A percentile compares a stretch with the other conserved stretches of the same genome.
These are phyloP conservation scores for Okamejei kenojei DNA, from an alignment of 2,797 vertebrate genomes.

Conservation along the genomic window DNA sequence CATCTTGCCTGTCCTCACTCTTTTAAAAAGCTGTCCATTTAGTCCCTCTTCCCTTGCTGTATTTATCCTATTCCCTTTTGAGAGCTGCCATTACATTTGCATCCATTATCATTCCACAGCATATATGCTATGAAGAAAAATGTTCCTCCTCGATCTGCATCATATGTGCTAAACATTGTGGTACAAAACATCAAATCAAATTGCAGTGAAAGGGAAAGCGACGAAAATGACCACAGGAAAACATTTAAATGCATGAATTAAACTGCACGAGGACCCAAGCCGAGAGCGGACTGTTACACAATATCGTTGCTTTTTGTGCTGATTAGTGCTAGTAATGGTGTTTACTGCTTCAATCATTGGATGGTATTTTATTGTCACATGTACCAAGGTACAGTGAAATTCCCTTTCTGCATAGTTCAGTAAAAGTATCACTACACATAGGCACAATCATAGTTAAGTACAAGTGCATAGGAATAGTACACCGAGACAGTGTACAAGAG, in stretches of 20 bases:
- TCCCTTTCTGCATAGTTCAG: no score
- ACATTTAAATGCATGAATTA: not conserved
- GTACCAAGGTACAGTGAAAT: no score
- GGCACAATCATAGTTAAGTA: no score
- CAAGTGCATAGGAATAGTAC: no score
- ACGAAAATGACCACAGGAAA: not conserved
- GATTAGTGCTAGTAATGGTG: not conserved
- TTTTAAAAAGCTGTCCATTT: not conserved
- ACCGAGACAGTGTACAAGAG: no score
- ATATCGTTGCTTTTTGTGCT: not conserved
- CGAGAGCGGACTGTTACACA: not conserved
- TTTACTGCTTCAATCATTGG: no score
- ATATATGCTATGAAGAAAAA: not conserved
- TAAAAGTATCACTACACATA: no score
- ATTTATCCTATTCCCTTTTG: not conserved
- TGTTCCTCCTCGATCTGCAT: not conserved
- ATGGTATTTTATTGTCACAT: no score
- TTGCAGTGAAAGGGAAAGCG: not conserved
- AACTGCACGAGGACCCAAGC: no score
- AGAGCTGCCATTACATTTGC: not conserved
- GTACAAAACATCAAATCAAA: not conserved
- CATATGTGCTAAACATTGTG: not conserved
- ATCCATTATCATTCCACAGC: not conserved
- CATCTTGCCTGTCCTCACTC: not conserved
- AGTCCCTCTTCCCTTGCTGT: not conserved